Evolutionary conservation across 2,113 vertebrate genomes (phyloP).

Genomic region (Heterochromis multidens): DNA sequence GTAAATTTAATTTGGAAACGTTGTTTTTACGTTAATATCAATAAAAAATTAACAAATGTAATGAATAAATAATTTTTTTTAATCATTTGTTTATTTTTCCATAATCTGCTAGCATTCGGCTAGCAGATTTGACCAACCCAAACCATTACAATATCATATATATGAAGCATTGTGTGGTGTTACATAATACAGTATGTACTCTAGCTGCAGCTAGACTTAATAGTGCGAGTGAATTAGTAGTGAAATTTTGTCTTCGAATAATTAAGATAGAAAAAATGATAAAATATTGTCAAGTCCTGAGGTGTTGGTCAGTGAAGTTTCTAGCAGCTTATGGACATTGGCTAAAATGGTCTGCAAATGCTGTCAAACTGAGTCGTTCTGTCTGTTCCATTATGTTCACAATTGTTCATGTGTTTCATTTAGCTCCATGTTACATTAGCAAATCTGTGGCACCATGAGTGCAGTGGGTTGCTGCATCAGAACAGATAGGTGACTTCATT

Average conservation of each 20-base stretch:
- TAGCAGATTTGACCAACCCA: not conserved
- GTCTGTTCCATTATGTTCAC: not conserved
- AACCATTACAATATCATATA: not conserved
- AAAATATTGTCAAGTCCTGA: too few relatives aligned
- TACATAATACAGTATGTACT: not conserved
- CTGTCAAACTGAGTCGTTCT: not conserved
- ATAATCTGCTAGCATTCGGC: not conserved
- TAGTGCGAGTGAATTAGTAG: not conserved
- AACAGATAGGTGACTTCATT: not conserved
- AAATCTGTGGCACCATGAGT: not conserved
- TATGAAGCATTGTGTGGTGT: not conserved
- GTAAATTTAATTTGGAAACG: constrained; percentile 42
- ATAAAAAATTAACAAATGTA: not conserved
- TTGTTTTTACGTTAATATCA: constrained; percentile 23
- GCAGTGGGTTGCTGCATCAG: not conserved
- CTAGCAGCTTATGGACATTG: too few relatives aligned
- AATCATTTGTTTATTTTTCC: not conserved
- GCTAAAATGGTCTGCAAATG: not conserved
- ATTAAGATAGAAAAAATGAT: not conserved
- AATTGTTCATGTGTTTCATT: not conserved
- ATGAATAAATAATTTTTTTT: not conserved
- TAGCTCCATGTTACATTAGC: not conserved
- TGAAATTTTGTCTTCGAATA: not conserved
- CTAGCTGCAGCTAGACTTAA: not conserved
- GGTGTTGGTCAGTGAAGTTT: too few relatives aligned